A percentile compares a stretch with the other conserved stretches of the same genome.
Evolutionary conservation across 1,140 invertebrate species (phyloP).

Genomic region (Achroia grisella): DNA sequence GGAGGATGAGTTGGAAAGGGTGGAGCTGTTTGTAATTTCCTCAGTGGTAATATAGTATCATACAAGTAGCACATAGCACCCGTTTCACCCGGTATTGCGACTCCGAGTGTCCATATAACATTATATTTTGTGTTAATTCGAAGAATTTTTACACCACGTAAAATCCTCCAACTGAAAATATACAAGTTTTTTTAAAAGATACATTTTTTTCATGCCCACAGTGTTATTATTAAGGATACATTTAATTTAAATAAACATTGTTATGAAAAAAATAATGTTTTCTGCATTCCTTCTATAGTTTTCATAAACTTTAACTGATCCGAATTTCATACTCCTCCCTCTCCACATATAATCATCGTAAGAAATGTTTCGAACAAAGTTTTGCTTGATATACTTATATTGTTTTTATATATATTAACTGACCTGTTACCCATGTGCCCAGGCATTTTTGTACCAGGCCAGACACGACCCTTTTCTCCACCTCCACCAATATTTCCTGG

Average conservation of each 20-base stretch:
- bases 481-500: conserved; percentile 93
- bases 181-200: too few species aligned
- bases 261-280: too few species aligned
- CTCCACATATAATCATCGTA: too few species aligned
- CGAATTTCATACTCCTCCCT: too few species aligned
- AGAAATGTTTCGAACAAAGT: too few species aligned
- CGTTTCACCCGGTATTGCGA: conserved; percentile 84
- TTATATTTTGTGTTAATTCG: conserved; percentile 96
- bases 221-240: too few species aligned
- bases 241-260: too few species aligned
- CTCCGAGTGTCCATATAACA: conserved; percentile 91
- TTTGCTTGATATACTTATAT: too few species aligned
- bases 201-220: too few species aligned
- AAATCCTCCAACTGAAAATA: conserved; percentile 76
- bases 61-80: conserved; percentile 88
- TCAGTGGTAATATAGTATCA: conserved; percentile 83
- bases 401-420: neutral
- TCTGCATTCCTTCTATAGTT: too few species aligned
- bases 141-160: conserved; percentile 86
- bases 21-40: conserved; percentile 76
- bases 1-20: conserved; percentile 88
- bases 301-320: too few species aligned
- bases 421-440: conserved; percentile 94
- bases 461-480: conserved; percentile 87
- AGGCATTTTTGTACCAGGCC: conserved; percentile 97